These are phyloP conservation scores for Psilopsiagon aurifrons DNA, from an alignment of 2,113 vertebrate genomes.

Conservation along the genomic window DNA sequence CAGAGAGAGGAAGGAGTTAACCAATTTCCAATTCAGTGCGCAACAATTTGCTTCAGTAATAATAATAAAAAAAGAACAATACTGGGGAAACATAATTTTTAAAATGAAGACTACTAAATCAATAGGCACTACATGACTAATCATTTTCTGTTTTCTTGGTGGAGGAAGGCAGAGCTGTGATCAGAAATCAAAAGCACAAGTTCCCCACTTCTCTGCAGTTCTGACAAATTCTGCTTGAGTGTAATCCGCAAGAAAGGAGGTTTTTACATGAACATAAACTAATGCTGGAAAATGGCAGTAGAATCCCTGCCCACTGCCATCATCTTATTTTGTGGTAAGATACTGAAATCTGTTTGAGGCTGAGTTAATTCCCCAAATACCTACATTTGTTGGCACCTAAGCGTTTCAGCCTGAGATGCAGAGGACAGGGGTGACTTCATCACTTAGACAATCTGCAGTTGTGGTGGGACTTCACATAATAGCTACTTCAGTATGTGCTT, in stretches of 20 bases:
- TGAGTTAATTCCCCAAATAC: constrained; percentile 19
- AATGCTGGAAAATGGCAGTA: background rate
- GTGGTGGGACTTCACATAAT: background rate
- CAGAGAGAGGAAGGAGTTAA: constrained; percentile 70
- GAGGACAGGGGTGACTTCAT: background rate
- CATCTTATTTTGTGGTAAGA: background rate
- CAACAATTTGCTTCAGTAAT: constrained; percentile 71
- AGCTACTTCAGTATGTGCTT: background rate
- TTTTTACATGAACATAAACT: background rate
- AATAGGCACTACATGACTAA: constrained; percentile 72
- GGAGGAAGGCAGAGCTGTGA: constrained; percentile 57
- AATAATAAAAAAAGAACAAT: constrained; percentile 71
- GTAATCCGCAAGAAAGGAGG: constrained; percentile 12
- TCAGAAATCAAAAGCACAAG: constrained; percentile 62
- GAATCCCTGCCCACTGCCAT: background rate
- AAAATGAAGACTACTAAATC: constrained; percentile 73
- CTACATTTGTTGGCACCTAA: background rate
- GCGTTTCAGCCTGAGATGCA: background rate
- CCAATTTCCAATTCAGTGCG: constrained; percentile 52
- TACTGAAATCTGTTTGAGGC: constrained; percentile 29
- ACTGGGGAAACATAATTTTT: constrained; percentile 69
- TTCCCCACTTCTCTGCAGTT: constrained; percentile 2
- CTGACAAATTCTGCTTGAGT: constrained; percentile 16
- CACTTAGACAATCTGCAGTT: background rate
- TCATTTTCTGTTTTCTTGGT: constrained; percentile 63